Percentiles rank a stretch among this genome's conserved stretches.
Conservation (phyloP, 2,113 vertebrate genomes). For the Gallinago media region DNA sequence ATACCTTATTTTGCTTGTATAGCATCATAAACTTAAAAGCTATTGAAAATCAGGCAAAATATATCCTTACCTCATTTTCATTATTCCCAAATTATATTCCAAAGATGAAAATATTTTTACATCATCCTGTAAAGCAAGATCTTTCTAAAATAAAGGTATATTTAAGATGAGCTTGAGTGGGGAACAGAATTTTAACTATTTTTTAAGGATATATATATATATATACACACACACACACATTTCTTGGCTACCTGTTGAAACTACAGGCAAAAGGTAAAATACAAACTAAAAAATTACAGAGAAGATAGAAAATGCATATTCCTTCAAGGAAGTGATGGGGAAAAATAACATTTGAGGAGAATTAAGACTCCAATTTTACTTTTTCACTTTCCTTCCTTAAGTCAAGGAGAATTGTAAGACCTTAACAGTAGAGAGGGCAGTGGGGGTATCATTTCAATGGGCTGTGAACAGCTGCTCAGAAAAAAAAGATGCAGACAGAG, state of each 20-base stretch:
- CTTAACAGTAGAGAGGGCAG: not conserved
- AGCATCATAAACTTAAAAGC: not conserved
- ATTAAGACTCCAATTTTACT: not conserved
- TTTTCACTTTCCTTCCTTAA: not conserved
- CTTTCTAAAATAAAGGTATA: constrained; percentile 22
- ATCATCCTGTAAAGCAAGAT: constrained; percentile 43
- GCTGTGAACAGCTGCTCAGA: constrained; percentile 12
- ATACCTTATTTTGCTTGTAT: not conserved
- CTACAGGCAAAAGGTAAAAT: not conserved
- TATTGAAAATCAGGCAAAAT: constrained; percentile 43
- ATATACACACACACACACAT: not conserved
- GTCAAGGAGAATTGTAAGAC: not conserved
- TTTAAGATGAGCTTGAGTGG: not conserved
- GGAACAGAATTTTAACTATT: not conserved
- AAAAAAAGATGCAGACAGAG: constrained; percentile 26
- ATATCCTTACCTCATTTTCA: constrained; percentile 39
- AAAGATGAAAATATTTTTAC: constrained; percentile 55
- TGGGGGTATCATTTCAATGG: not conserved
- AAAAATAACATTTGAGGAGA: not conserved
- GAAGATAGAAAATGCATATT: not conserved
- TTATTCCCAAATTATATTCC: constrained; percentile 33
- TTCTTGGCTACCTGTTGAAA: not conserved
- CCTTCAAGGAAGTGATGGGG: not conserved
- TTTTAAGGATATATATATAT: not conserved
- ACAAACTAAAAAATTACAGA: not conserved